phyloP scores from a whole-genome alignment of 1,140 invertebrate genomes.

The Xylocopa sonorina region DNA sequence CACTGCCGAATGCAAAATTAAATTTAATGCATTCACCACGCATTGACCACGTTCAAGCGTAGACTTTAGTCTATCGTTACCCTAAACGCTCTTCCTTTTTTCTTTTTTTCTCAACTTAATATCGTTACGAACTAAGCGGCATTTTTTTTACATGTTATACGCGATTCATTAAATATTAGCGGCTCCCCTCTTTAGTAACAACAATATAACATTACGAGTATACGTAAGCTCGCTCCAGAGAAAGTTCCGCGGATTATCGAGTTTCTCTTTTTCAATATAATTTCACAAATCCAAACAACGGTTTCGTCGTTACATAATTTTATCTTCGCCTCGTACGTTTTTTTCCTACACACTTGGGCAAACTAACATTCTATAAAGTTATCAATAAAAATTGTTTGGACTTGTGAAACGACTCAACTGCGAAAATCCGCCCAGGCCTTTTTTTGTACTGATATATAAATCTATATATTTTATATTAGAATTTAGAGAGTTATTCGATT shows the following conservation, averaged over 20 bases:
- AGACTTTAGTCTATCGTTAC: not conserved
- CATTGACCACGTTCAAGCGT: not conserved
- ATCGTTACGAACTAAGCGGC: conserved; percentile 54
- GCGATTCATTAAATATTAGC: conserved; percentile 60
- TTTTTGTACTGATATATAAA: conserved; percentile 40
- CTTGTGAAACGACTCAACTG: conserved; percentile 54
- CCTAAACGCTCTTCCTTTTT: not conserved
- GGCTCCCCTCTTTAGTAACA: conserved; percentile 43
- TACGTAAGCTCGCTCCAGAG: conserved; percentile 62
- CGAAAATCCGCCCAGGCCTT: conserved; percentile 52
- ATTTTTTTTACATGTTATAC: conserved; percentile 48
- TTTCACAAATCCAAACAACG: conserved; percentile 64
- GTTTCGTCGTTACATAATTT: not conserved
- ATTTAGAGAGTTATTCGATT: conserved; percentile 21
- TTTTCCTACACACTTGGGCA: not conserved
- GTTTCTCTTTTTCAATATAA: conserved; percentile 9
- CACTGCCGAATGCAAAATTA: not conserved
- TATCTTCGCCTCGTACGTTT: not conserved
- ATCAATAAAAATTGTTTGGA: conserved; percentile 42
- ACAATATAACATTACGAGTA: conserved; percentile 64
- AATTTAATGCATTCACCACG: not conserved
- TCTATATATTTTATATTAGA: conserved; percentile 1
- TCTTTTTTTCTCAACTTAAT: not conserved
- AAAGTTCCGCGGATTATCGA: conserved; percentile 35
- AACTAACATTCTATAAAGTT: not conserved